Base-by-base conservation (phyloP, 2,888 invertebrate species). In the Thyatira batis region DNA sequence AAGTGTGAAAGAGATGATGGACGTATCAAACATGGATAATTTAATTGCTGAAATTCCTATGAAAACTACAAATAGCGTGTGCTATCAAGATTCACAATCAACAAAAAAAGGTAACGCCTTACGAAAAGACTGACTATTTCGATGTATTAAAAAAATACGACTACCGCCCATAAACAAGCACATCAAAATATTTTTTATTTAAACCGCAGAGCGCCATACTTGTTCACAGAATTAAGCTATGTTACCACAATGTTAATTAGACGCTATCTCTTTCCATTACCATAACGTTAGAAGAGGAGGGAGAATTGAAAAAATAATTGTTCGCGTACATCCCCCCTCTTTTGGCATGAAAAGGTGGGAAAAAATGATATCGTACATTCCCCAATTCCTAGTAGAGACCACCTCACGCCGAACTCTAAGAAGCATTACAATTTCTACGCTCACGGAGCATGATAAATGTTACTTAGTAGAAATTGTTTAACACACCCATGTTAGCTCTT, bases 381-480 rank as follows among this genome's bases (percentile, higher is more conserved):
- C 46, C 48, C 27, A 48, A 48, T 48, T 27, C 48, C n/a, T 9
- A 10, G 48, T 48, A 48, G 13, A 21, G 28, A 27, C 27, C 17
- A 17, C 23, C 23, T 10, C 48, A 28, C 17, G 20, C 28, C 48
- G 27, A 48, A 48, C 48, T 55, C 50, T 46, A 9, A 23, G 46
- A 50, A 53, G 28, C 45, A 30, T 50, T 50, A 50, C 43, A 25
- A 17, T 68, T 60, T 67, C 58, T 58, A 71, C 62, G 68, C 65
- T 72, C 48, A 45, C 54, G 62, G 61, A 65, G 60, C 65, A 67
- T 58, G 57, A n/a, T 72, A 61, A 69, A 58, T 61, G 60, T 56
- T 70, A 52, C 27, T 10, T 51, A 56, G 61, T 67, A 67, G 43
- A 54, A 51, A 49, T 17, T 39, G 11, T 53, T 58, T 50, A 53